Conservation (phyloP, 2,797 vertebrate genomes). For the Telmatherina bonti region DNA sequence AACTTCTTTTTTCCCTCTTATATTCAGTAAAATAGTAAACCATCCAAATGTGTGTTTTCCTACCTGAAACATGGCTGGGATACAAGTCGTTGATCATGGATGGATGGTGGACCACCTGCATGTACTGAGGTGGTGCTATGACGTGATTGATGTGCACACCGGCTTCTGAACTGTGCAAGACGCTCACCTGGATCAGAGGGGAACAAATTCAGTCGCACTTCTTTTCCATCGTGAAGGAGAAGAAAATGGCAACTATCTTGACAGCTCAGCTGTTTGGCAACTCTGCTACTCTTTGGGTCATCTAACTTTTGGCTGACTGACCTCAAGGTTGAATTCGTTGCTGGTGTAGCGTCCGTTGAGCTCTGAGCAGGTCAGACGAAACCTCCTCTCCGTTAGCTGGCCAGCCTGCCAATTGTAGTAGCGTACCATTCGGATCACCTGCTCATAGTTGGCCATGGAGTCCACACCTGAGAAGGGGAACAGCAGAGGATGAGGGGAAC, state of each 20-base stretch:
- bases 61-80: conserved; percentile 86
- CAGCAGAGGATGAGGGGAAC: neutral
- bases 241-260: too few relatives aligned
- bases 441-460: conserved; percentile 93
- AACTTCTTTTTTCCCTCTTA: too few relatives aligned
- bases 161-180: conserved; percentile 87
- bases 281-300: too few relatives aligned
- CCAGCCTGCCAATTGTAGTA: conserved; percentile 87
- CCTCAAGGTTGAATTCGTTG: conserved; percentile 95
- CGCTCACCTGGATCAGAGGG: conserved; percentile 82
- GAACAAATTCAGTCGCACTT: conserved; percentile 31
- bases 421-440: conserved; percentile 88
- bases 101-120: conserved; percentile 88
- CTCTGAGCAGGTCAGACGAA: conserved; percentile 94
- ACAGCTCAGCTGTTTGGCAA: too few relatives aligned
- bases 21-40: too few relatives aligned
- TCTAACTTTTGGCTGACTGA: conserved; percentile 58
- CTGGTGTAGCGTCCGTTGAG: conserved; percentile 95
- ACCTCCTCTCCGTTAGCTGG: conserved; percentile 83
- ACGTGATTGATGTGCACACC: conserved; percentile 87
- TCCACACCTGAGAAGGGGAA: conserved; percentile 87
- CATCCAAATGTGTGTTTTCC: conserved; percentile 17
- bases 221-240: too few relatives aligned
- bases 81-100: conserved; percentile 78
- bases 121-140: conserved; percentile 88